phyloP scores from a whole-genome alignment of 92 coral and sea anemone genomes.

The Zoanthus sansibaricus region DNA sequence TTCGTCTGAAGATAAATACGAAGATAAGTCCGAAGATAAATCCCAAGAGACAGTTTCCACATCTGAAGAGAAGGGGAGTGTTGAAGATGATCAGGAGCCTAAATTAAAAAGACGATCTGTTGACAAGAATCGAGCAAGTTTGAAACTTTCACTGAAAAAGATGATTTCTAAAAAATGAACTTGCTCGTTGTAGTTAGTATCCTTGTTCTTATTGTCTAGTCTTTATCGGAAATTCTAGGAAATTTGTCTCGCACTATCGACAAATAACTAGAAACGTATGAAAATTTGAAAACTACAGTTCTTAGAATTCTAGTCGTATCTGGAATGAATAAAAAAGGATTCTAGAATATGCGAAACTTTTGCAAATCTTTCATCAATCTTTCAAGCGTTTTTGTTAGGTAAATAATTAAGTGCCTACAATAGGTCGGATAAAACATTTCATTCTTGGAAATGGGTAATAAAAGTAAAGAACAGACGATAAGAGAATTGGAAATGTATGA shows the following conservation, averaged over 20 bases:
- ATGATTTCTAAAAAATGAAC: conserved; percentile 58
- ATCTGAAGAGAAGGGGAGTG: neutral
- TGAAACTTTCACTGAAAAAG: conserved; percentile 74
- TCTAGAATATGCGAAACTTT: too few relatives aligned
- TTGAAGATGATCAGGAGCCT: conserved; percentile 2
- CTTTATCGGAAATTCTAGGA: neutral
- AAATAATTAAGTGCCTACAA: too few relatives aligned
- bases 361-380: too few relatives aligned
- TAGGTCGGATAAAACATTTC: too few relatives aligned
- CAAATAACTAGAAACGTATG: neutral
- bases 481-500: too few relatives aligned
- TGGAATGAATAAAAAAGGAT: too few relatives aligned
- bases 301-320: neutral
- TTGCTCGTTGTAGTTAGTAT: neutral
- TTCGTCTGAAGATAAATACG: neutral
- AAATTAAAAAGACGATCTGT: conserved; percentile 62
- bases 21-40: neutral
- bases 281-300: neutral
- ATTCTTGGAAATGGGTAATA: too few relatives aligned
- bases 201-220: neutral
- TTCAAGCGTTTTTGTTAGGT: too few relatives aligned
- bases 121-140: conserved; percentile 69
- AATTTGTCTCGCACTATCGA: neutral
- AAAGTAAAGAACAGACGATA: too few relatives aligned
- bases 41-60: neutral